phyloP scores from a whole-genome alignment of 2,797 vertebrate genomes.

The Threskiornis aethiopicus region DNA sequence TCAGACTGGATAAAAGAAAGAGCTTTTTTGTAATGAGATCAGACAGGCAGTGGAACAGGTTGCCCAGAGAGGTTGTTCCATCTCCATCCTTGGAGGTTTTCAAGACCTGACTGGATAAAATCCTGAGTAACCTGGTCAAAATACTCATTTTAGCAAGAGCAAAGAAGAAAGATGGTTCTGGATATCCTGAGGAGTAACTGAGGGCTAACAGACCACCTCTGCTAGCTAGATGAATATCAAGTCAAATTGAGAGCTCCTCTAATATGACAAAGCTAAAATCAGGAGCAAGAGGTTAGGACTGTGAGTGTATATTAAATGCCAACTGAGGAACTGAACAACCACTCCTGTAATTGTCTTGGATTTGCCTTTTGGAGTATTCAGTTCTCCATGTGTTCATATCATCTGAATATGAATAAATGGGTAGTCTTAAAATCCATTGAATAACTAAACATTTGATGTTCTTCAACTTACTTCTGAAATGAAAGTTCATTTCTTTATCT shows the following conservation, averaged over 20 bases:
- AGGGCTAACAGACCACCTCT: background rate
- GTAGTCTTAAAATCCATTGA: background rate
- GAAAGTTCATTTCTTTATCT: background rate
- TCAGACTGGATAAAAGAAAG: background rate
- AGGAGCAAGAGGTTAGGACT: background rate
- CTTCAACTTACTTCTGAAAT: background rate
- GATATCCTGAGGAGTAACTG: background rate
- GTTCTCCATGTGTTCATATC: background rate
- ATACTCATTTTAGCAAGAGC: background rate
- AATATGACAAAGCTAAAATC: background rate
- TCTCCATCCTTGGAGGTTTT: background rate
- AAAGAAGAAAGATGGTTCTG: background rate
- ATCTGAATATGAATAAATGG: background rate
- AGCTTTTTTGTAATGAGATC: background rate
- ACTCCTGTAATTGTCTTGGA: background rate
- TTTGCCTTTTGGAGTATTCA: background rate
- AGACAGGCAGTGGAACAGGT: background rate
- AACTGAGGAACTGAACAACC: background rate
- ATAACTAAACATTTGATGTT: background rate
- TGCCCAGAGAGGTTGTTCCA: background rate
- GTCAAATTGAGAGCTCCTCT: background rate
- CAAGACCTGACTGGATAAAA: background rate
- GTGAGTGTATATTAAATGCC: background rate
- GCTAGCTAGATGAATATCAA: background rate
- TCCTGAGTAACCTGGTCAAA: background rate